Evolutionary conservation across 1,140 invertebrate species (phyloP).

Genomic region (Lepidurus arcticus): DNA sequence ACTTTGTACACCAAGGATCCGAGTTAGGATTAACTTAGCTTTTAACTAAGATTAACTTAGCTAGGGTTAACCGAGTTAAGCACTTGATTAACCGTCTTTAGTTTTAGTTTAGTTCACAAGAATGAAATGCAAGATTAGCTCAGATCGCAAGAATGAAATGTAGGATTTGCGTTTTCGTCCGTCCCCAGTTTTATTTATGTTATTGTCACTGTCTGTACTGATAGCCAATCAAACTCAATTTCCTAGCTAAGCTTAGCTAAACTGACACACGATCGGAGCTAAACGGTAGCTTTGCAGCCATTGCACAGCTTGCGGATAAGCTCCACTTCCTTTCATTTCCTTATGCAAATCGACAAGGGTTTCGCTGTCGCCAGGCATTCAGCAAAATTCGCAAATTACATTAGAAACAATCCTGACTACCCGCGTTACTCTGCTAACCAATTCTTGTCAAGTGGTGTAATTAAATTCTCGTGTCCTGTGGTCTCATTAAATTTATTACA

Average conservation of each 20-base stretch:
- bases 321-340: slow-evolving; percentile 14
- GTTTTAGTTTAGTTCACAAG: too few relatives aligned
- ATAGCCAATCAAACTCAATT: background rate
- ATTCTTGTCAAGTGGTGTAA: background rate
- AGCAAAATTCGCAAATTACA: background rate
- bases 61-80: too few relatives aligned
- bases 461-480: background rate
- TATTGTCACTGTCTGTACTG: background rate
- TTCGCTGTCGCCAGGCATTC: background rate
- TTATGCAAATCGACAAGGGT: background rate
- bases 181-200: background rate
- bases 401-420: background rate
- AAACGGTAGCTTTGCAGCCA: background rate
- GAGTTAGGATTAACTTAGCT: too few relatives aligned
- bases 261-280: background rate
- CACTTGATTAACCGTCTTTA: too few relatives aligned
- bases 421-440: background rate
- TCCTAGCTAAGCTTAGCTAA: background rate
- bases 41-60: too few relatives aligned
- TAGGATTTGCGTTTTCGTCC: too few relatives aligned
- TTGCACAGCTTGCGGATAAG: background rate
- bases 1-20: too few relatives aligned
- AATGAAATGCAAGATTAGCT: too few relatives aligned
- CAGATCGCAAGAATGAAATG: too few relatives aligned
- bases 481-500: too few relatives aligned